These are phyloP conservation scores for Stegophylla sp. DNA, from an alignment of 2,888 invertebrate species.

Conservation along the genomic window DNA sequence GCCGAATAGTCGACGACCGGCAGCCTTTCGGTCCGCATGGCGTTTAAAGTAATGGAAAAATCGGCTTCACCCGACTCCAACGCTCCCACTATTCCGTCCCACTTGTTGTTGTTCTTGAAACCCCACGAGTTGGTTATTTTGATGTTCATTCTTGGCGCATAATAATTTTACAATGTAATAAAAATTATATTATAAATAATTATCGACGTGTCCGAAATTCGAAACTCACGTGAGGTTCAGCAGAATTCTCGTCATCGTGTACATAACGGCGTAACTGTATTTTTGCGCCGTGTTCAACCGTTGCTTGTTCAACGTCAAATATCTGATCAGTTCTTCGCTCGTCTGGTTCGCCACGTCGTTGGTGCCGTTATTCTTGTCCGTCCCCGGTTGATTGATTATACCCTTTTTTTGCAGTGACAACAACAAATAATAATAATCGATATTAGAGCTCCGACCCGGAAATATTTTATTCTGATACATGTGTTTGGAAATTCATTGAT, in stretches of 20 bases:
- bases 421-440: no score
- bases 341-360: background rate
- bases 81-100: constrained; percentile 59
- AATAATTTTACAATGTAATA: background rate
- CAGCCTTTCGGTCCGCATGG: constrained; percentile 29
- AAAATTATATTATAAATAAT: background rate
- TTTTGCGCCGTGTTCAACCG: background rate
- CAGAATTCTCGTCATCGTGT: constrained; percentile 11
- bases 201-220: no score
- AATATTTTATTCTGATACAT: no score
- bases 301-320: constrained; percentile 9
- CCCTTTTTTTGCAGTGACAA: no score
- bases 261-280: constrained; percentile 30
- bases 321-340: background rate
- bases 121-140: constrained; percentile 59
- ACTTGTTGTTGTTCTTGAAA: constrained; percentile 54
- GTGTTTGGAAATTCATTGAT: no score
- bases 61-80: constrained; percentile 58
- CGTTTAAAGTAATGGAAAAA: constrained; percentile 47
- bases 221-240: constrained; percentile 38
- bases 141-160: constrained; percentile 15
- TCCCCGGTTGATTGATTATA: no score
- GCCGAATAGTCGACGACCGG: constrained; percentile 10
- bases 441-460: no score
- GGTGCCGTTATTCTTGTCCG: background rate